Percentiles rank a stretch among this genome's conserved stretches.
These are phyloP conservation scores for Salminus brasiliensis DNA, from an alignment of 2,113 vertebrate genomes.

Conservation along the genomic window DNA sequence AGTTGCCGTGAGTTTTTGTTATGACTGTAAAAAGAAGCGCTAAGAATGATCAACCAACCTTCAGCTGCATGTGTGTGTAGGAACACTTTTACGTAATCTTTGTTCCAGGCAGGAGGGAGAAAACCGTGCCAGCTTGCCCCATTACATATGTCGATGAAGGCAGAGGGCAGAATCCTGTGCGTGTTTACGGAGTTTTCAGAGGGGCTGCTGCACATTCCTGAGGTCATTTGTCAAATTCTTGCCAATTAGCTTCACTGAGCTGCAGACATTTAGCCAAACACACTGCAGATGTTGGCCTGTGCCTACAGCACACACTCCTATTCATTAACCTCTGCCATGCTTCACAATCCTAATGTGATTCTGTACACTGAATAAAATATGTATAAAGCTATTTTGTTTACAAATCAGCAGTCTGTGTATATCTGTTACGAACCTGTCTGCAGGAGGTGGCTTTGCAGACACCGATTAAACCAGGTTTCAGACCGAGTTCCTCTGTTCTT, in stretches of 20 bases:
- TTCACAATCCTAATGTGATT: neutral
- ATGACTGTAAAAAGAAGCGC: too few relatives aligned
- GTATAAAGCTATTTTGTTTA: neutral
- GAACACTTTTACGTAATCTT: neutral
- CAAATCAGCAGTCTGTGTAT: neutral
- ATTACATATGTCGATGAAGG: constrained; percentile 4
- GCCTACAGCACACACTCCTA: neutral
- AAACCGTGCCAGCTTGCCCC: neutral
- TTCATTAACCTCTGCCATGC: neutral
- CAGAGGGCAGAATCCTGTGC: constrained; percentile 8
- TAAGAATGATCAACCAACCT: too few relatives aligned
- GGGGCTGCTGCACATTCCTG: constrained; percentile 52
- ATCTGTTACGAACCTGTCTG: neutral
- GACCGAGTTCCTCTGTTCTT: neutral
- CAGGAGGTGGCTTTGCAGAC: neutral
- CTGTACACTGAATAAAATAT: neutral
- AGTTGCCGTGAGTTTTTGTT: too few relatives aligned
- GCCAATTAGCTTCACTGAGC: constrained; percentile 1
- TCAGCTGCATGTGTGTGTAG: too few relatives aligned
- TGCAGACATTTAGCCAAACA: neutral
- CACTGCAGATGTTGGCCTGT: constrained; percentile 8
- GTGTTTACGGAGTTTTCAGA: constrained; percentile 49
- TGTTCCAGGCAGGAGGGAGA: neutral
- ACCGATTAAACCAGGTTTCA: neutral
- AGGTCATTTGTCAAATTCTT: constrained; percentile 47